phyloP scores from a whole-genome alignment of 2,888 invertebrate genomes.

The Ectemnius lituratus region DNA sequence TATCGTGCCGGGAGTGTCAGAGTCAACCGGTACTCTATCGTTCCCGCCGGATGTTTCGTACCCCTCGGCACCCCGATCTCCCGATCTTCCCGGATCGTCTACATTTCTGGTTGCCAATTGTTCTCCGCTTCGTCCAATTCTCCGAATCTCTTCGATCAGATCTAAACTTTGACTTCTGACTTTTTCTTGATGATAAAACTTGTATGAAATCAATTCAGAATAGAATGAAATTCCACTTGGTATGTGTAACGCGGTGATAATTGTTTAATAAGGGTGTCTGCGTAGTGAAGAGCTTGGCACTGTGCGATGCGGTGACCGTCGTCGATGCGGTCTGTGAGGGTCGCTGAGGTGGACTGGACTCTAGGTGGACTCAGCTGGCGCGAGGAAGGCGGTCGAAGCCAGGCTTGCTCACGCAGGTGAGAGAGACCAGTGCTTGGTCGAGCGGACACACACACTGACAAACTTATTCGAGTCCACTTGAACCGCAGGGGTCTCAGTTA shows the following conservation, averaged over 20 bases:
- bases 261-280: neutral
- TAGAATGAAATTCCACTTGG: no score
- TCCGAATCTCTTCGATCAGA: no score
- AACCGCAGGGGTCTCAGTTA: constrained; percentile 54
- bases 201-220: no score
- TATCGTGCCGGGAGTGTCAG: no score
- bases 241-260: no score
- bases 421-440: constrained; percentile 54
- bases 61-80: no score
- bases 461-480: no score
- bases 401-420: constrained; percentile 66
- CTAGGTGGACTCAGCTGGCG: constrained; percentile 55
- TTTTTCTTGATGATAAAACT: neutral
- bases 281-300: constrained; percentile 12
- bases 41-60: no score
- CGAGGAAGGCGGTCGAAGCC: constrained; percentile 57
- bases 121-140: no score
- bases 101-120: no score
- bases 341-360: constrained; percentile 59
- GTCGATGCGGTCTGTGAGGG: constrained; percentile 57
- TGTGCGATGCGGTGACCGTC: constrained; percentile 12
- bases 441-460: neutral
- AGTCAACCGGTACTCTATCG: no score
- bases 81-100: no score
- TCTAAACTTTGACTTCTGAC: neutral